phyloP scores from a whole-genome alignment of 2,797 vertebrate genomes.

The Argentina silus region DNA sequence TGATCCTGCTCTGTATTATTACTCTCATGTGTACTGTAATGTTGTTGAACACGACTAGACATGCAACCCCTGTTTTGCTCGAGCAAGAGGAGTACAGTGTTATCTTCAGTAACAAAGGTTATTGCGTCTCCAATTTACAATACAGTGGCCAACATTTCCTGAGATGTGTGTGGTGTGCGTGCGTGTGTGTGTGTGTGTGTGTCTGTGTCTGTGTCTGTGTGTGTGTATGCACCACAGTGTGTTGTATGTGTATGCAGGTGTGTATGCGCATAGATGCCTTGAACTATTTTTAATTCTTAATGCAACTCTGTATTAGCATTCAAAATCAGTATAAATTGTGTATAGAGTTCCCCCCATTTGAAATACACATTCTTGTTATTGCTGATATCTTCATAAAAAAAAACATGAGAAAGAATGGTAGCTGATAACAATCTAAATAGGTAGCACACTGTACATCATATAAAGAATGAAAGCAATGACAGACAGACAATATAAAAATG shows the following conservation, averaged over 20 bases:
- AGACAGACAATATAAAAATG: too few relatives aligned
- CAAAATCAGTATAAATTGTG: neutral
- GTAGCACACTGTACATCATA: neutral
- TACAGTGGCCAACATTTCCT: neutral
- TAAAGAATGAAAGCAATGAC: neutral
- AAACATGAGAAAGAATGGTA: neutral
- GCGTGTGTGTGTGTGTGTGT: neutral
- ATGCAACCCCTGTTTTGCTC: neutral
- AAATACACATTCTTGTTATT: constrained; percentile 2
- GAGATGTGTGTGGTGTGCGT: neutral
- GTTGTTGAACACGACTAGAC: neutral
- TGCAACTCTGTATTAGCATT: neutral
- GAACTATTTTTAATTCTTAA: neutral
- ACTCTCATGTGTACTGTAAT: neutral
- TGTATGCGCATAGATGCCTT: neutral
- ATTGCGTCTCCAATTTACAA: neutral
- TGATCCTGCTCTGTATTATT: neutral
- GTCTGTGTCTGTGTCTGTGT: neutral
- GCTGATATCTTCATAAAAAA: neutral
- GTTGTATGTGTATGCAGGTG: neutral
- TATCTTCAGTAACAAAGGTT: neutral
- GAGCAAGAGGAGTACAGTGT: neutral
- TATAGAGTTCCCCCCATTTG: neutral
- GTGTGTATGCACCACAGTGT: neutral
- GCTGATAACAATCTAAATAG: neutral